Evolutionary conservation across 64 coral and sea anemone species (phyloP).

Genomic region (Pachyseris speciosa): DNA sequence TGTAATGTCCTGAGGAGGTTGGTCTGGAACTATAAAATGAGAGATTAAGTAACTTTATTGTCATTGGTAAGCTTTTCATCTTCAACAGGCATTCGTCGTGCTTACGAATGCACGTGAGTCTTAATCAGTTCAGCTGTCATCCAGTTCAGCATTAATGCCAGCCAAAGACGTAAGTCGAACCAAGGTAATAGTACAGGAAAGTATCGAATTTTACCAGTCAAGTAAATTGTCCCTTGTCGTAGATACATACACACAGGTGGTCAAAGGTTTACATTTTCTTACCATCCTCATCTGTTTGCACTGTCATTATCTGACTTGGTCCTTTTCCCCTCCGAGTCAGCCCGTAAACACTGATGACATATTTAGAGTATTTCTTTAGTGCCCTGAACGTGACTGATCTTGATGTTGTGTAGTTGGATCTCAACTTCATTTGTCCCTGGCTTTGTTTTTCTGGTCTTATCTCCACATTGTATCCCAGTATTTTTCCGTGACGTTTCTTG

Average conservation of each 20-base stretch:
- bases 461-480: slow-evolving; percentile 3
- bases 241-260: no score
- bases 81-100: no score
- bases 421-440: not conserved
- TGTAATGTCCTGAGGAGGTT: not conserved
- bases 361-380: slow-evolving; percentile 8
- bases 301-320: not conserved
- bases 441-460: not conserved
- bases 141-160: no score
- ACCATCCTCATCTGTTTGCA: slow-evolving; percentile 25
- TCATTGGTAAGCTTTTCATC: no score
- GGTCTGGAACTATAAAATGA: slow-evolving; percentile 36
- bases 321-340: not conserved
- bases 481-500: not conserved
- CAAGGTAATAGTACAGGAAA: no score
- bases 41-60: no score
- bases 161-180: no score
- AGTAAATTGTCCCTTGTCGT: no score
- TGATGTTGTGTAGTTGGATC: not conserved
- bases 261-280: no score
- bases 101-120: no score
- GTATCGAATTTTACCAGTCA: no score
- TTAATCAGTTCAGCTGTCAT: no score
- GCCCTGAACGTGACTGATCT: not conserved
- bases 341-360: not conserved